Percentiles rank a stretch among this genome's conserved stretches.
phyloP scores from a whole-genome alignment of 2,888 invertebrate species.

The Eupithecia pulchellata region DNA sequence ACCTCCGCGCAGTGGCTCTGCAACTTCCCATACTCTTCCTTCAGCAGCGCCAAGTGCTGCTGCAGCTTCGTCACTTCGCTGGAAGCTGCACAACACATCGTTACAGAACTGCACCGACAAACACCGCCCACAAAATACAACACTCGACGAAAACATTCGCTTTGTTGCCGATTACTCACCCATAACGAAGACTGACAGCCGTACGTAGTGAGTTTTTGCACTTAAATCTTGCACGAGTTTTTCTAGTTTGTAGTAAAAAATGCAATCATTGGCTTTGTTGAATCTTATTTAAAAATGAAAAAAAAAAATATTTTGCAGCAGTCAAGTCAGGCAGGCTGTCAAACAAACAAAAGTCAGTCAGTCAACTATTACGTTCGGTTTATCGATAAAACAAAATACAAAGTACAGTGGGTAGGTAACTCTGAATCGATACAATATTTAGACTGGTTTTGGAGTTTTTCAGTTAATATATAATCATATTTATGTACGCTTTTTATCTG shows the following conservation, averaged over 20 bases:
- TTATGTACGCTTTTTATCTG: too few species aligned
- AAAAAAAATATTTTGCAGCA: conserved; percentile 43
- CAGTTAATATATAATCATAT: too few species aligned
- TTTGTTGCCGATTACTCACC: conserved; percentile 67
- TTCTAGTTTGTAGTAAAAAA: conserved; percentile 50
- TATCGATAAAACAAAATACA: not conserved
- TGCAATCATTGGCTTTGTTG: conserved; percentile 53
- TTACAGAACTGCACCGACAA: conserved; percentile 53
- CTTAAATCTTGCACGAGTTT: conserved; percentile 49
- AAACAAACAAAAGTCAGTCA: conserved; percentile 4
- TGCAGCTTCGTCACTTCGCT: conserved; percentile 89
- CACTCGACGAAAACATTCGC: conserved; percentile 43
- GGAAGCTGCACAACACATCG: conserved; percentile 78
- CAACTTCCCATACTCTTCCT: conserved; percentile 96
- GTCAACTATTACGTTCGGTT: conserved; percentile 6
- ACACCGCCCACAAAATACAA: conserved; percentile 73
- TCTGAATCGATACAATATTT: too few species aligned
- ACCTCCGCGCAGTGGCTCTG: conserved; percentile 92
- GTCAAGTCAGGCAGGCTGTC: conserved; percentile 31
- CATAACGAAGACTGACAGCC: conserved; percentile 64
- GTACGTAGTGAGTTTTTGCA: conserved; percentile 31
- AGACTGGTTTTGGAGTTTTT: too few species aligned
- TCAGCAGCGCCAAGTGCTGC: conserved; percentile 93
- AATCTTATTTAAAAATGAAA: conserved; percentile 52
- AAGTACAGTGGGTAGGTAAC: too few species aligned